These are phyloP conservation scores for Tachina fera DNA, from an alignment of 2,888 invertebrate genomes.

Conservation along the genomic window DNA sequence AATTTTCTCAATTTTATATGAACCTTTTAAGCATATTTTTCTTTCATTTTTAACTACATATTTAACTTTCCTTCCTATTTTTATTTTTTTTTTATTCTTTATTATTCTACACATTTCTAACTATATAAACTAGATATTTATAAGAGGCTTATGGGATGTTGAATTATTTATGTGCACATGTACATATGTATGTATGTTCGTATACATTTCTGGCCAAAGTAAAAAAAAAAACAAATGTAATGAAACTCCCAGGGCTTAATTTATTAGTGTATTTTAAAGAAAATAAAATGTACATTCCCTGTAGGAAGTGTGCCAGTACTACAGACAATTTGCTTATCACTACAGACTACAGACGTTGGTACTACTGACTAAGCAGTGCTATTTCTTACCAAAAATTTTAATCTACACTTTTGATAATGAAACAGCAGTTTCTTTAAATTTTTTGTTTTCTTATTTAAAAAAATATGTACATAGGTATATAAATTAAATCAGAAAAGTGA, in stretches of 20 bases:
- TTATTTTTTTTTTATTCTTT: constrained; percentile 31
- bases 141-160: constrained; percentile 54
- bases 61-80: constrained; percentile 39
- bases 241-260: constrained; percentile 66
- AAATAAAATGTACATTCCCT: neutral
- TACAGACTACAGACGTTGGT: no score
- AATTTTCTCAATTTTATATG: constrained; percentile 44
- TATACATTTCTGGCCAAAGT: constrained; percentile 25
- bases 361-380: no score
- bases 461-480: no score
- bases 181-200: no score
- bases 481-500: no score
- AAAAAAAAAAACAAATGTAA: constrained; percentile 42
- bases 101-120: neutral
- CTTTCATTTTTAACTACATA: constrained; percentile 21
- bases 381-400: no score
- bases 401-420: no score
- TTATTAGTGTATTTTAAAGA: constrained; percentile 15
- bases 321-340: no score
- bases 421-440: no score
- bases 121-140: neutral
- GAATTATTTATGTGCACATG: constrained; percentile 36
- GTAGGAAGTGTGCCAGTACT: no score
- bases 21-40: neutral
- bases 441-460: no score